Evolutionary conservation across 2,888 invertebrate species (phyloP).

Genomic region (Drosophila formosana): DNA sequence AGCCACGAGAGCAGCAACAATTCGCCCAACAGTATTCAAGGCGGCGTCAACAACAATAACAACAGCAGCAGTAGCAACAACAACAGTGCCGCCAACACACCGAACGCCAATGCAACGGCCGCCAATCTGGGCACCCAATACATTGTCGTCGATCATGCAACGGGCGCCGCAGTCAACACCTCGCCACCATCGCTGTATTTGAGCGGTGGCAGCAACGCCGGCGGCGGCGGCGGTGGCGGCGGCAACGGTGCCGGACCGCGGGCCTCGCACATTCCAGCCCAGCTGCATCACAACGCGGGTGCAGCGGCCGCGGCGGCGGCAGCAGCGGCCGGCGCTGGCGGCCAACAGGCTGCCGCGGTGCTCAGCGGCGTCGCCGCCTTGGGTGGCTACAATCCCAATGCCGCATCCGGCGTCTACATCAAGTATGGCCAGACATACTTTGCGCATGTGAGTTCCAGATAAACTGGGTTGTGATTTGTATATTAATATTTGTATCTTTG

Average conservation of each 20-base stretch:
- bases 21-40: constrained; percentile 84
- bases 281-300: constrained; percentile 71
- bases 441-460: constrained; percentile 82
- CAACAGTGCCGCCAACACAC: constrained; percentile 67
- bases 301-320: constrained; percentile 80
- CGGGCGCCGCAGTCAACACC: constrained; percentile 61
- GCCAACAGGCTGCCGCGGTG: constrained; percentile 74
- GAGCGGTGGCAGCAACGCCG: constrained; percentile 72
- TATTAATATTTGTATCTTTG: neutral
- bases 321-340: constrained; percentile 65
- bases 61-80: constrained; percentile 60
- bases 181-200: constrained; percentile 81
- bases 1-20: constrained; percentile 85
- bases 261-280: constrained; percentile 84
- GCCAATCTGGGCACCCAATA: constrained; percentile 65
- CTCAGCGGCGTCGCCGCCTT: constrained; percentile 82
- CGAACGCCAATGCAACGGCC: constrained; percentile 66
- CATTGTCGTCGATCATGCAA: constrained; percentile 70
- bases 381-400: constrained; percentile 86
- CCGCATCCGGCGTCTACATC: constrained; percentile 85
- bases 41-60: constrained; percentile 50
- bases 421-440: constrained; percentile 85
- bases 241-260: constrained; percentile 53
- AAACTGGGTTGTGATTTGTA: too few species aligned
- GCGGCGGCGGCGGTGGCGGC: constrained; percentile 41